Base-by-base conservation (phyloP, 64 coral and sea anemone species). In the Dendronephthya gigantea region DNA sequence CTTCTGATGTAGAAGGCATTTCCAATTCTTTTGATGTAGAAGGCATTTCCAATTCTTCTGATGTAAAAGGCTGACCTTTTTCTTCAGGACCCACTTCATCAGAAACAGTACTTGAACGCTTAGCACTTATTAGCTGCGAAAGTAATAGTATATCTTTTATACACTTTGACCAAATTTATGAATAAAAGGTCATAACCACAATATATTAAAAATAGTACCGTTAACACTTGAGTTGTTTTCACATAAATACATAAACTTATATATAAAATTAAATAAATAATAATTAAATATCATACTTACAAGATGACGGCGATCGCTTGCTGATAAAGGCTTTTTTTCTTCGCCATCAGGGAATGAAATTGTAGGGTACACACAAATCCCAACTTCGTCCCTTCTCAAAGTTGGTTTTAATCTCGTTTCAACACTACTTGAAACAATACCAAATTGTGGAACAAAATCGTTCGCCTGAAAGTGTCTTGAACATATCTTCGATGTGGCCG, bases 91-190 rank as follows among this genome's bases (percentile, higher is more conserved):
- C n/a, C 55, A 33, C 72, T 33, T 34, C 72, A 33, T 14, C 72
- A 8, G 72, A 34, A 79, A 33, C 25, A 30, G 68, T 8, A 35
- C 68, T 0, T 74, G 68, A 74, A 11, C 68, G 68, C 68, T 8
- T 74, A 35, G 68, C 68, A 74, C 68, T 74, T 74, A 74, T 3
- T 74, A 74, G 68, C 68, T 74, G 68, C 13, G 32, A 74, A 74
- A 74, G 32, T 25, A 30, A 74, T 27, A 25, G 68, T 74, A 74
- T 74, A 74, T 25, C n/a, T 74, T 30, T 74, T 5, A 35, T 74
- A 74, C 50, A 52, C 50, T n/a, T 52, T 7, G 50, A 52, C 50
- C 50, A 52, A n/a, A n/a, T n/a, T n/a, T n/a, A 52, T 52, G 13
- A 52, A 1, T 52, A 52, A 52, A 52, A 16, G 50, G 50, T 52